phyloP scores from a whole-genome alignment of 2,888 invertebrate species.

The Cantharis rustica region DNA sequence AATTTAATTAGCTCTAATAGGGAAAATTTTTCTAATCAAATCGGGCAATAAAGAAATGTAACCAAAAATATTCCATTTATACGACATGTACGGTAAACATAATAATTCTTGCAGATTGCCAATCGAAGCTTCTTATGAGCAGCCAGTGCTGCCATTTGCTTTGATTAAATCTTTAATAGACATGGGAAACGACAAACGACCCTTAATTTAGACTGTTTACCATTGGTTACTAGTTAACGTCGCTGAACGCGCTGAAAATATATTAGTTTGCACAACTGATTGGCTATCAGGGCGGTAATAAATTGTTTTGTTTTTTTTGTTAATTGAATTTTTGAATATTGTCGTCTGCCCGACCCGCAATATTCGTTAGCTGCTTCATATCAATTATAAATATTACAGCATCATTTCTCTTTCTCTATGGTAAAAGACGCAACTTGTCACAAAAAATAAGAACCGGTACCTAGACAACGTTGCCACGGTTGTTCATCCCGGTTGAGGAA shows the following conservation, averaged over 20 bases:
- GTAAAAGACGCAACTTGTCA: background rate
- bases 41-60: background rate
- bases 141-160: slow-evolving; percentile 42
- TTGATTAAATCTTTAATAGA: slow-evolving; percentile 42
- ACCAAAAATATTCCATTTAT: slow-evolving; percentile 23
- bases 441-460: slow-evolving; percentile 26
- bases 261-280: slow-evolving; percentile 44
- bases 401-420: background rate
- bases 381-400: slow-evolving; percentile 5
- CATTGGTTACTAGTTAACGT: slow-evolving; percentile 40
- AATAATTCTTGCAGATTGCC: slow-evolving; percentile 50
- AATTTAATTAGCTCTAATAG: background rate
- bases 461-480: slow-evolving; percentile 20
- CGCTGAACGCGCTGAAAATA: slow-evolving; percentile 26
- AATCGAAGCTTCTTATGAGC: slow-evolving; percentile 47
- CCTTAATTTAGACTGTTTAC: slow-evolving; percentile 37
- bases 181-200: slow-evolving; percentile 28
- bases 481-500: slow-evolving; percentile 4
- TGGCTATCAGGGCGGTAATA: slow-evolving; percentile 31
- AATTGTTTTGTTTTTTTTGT: background rate
- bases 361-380: slow-evolving; percentile 17
- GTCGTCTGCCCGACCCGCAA: slow-evolving; percentile 5
- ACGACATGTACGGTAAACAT: slow-evolving; percentile 49
- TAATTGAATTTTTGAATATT: background rate
- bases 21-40: background rate